Conservation (phyloP, 2,888 invertebrate genomes). For the Drosophila multiciliata region DNA sequence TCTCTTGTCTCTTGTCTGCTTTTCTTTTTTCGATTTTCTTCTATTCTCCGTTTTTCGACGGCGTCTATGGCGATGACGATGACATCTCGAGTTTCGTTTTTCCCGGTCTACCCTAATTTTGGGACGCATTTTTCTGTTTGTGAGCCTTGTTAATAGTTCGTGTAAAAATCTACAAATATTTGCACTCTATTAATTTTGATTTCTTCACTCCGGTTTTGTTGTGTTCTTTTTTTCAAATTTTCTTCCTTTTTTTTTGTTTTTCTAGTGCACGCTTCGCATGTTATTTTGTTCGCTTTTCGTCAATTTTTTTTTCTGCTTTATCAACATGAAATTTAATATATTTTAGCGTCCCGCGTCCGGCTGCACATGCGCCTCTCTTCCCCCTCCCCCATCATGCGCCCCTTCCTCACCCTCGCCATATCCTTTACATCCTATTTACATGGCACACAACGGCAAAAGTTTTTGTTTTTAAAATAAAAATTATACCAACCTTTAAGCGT, state of each 20-base stretch:
- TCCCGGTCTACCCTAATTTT: slow-evolving; percentile 29
- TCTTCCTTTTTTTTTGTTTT: slow-evolving; percentile 50
- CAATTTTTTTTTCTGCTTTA: slow-evolving; percentile 35
- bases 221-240: slow-evolving; percentile 20
- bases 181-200: slow-evolving; percentile 82
- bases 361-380: slow-evolving; percentile 6
- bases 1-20: slow-evolving; percentile 6
- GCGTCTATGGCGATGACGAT: neutral
- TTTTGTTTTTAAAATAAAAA: slow-evolving; percentile 67
- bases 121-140: slow-evolving; percentile 16
- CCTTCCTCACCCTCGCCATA: neutral
- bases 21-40: neutral
- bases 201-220: slow-evolving; percentile 46
- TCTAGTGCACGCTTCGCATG: slow-evolving; percentile 68
- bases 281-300: slow-evolving; percentile 52
- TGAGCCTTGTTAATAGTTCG: slow-evolving; percentile 83
- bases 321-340: slow-evolving; percentile 77
- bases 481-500: slow-evolving; percentile 64
- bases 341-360: slow-evolving; percentile 23
- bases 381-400: neutral
- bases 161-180: slow-evolving; percentile 85
- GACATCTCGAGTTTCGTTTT: slow-evolving; percentile 65
- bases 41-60: neutral
- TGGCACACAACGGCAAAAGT: slow-evolving; percentile 47
- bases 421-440: slow-evolving; percentile 59